Evolutionary conservation across 2,888 invertebrate genomes (phyloP), one percentile per base, ranked within the genome.

Genomic region (Erebia aethiops): DNA sequence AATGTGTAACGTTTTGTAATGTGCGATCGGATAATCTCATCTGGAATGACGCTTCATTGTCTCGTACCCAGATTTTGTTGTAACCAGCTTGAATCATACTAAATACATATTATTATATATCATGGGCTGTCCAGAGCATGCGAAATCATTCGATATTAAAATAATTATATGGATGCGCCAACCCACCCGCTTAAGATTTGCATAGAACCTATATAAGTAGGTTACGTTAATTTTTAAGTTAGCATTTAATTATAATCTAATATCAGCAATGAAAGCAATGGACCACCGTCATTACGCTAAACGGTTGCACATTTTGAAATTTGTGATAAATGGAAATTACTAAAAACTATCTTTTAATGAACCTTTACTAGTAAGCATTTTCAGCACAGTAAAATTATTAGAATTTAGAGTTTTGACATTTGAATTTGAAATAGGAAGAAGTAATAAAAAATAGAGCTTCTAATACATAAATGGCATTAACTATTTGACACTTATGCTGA

Each of bases 71-170:
- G 43, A 66, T 5, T 10, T 21, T n/a, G 43, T 21, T 49, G 62
- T 62, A 62, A 62, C 65, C 65, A 43, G 70, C 70, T 70, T 62
- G 67, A 49, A 56, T 66, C 66, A 66, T 67, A 70, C 69, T 69
- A 64, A 69, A 62, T 51, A 65, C 26, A 46, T 49, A 35, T 35
- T 49, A 35, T 35, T 7, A 35, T 35, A 35, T 35, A n/a, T 46
- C 60, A 46, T 56, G 70, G 71, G 69, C 67, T 26, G 51, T 69
- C 72, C 69, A 70, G 54, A 63, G 74, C 74, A 74, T 74, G 74
- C 18, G 16, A 57, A 21, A 56, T 66, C 71, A 71, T 71, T 69
- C 43, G n/a, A 61, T 61, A 64, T 21, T 62, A 62, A 14, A 57
- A 57, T 26, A 21, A 61, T 41, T 41, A 14, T 61, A 66, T 41